These are phyloP conservation scores for Chloropsis cyanopogon DNA, from an alignment of 2,113 vertebrate species.

Conservation along the genomic window DNA sequence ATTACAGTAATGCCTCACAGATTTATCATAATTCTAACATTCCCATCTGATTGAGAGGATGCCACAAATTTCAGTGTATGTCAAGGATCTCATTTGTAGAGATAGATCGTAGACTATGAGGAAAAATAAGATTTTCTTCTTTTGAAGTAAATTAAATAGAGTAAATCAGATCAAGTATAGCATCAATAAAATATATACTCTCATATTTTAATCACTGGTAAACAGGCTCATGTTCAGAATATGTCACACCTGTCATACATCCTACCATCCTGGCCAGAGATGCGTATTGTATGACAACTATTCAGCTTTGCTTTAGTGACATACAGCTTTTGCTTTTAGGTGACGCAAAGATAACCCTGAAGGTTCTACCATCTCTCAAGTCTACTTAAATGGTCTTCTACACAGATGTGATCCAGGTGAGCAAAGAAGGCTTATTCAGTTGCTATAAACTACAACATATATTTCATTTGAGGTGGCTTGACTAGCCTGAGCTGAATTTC, in stretches of 20 bases:
- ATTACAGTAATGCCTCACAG: not conserved
- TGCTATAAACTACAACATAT: not conserved
- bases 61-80: not conserved
- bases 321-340: not conserved
- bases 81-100: not conserved
- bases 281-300: not conserved
- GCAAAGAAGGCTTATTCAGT: not conserved
- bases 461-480: not conserved
- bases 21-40: not conserved
- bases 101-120: not conserved
- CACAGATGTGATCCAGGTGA: not conserved
- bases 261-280: not conserved
- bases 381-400: not conserved
- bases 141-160: constrained; percentile 20
- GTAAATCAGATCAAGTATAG: not conserved
- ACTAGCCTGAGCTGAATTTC: not conserved
- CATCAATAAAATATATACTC: not conserved
- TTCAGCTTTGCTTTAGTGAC: not conserved
- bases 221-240: not conserved
- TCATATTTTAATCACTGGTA: constrained; percentile 2
- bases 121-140: not conserved
- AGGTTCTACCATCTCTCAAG: not conserved
- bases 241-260: not conserved
- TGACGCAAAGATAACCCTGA: not conserved
- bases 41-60: not conserved